phyloP scores from a whole-genome alignment of 2,888 invertebrate genomes.

The Polyommatus icarus region DNA sequence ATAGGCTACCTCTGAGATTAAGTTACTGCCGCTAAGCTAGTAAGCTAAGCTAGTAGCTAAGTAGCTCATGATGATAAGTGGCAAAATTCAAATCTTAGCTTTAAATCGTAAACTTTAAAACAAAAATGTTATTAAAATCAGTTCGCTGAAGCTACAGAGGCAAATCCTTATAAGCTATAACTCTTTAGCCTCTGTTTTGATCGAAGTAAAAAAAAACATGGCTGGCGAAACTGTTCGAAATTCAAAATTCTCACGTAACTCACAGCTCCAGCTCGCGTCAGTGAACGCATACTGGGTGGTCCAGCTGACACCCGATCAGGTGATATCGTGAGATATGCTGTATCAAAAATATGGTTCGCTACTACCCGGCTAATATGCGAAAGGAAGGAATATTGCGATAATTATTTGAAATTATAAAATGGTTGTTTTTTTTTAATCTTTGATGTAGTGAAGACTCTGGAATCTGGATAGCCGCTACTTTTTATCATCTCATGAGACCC shows the following conservation, averaged over 20 bases:
- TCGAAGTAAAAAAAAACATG: not conserved
- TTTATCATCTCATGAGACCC: too few species aligned
- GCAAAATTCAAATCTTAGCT: too few species aligned
- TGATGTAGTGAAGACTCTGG: too few species aligned
- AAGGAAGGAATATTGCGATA: not conserved
- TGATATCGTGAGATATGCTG: slow-evolving; percentile 47
- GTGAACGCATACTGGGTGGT: slow-evolving; percentile 57
- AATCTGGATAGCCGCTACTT: too few species aligned
- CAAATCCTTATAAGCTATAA: not conserved
- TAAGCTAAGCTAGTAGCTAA: too few species aligned
- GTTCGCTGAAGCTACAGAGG: not conserved
- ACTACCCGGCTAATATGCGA: not conserved
- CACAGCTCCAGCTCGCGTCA: slow-evolving; percentile 23
- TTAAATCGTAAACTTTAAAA: too few species aligned
- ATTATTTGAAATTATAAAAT: not conserved
- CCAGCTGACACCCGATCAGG: slow-evolving; percentile 39
- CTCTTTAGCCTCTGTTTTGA: not conserved
- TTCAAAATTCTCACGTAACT: slow-evolving; percentile 23
- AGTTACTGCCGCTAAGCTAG: not conserved
- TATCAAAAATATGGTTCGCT: slow-evolving; percentile 31
- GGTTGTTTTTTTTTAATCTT: too few species aligned
- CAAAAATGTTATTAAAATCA: too few species aligned
- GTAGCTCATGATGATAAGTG: not conserved
- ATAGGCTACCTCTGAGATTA: too few species aligned
- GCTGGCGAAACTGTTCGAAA: slow-evolving; percentile 12